Evolutionary conservation across 2,113 vertebrate genomes (phyloP), one percentile per base, ranked within the genome.

Genomic region (Fulica atra): DNA sequence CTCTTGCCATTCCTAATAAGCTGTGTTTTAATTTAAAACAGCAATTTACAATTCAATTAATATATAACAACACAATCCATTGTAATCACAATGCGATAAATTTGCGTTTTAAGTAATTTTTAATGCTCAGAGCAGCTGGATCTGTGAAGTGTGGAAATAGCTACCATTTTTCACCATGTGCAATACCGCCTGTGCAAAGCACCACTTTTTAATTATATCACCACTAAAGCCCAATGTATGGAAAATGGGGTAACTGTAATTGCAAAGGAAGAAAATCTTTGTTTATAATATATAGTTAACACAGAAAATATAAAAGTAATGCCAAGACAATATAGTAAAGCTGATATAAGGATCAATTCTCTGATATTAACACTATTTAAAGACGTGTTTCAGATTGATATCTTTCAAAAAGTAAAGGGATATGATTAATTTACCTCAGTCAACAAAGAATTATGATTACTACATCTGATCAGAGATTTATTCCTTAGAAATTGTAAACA

Each of bases 61-160:
- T 98, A 98, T 97, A 96, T 96, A 94, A 93, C 96, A 97, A 97
- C 98, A 97, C 86, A 97, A 97, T 97, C 95, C 94, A 97, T 97
- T 96, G 96, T 93, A 97, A 97, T 97, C 97, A 92, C 92, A 91
- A 88, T 81, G 95, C 95, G 60, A 98, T 97, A 97, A 96, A 97
- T 98, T 97, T 97, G 96, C 95, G 95, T 97, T 98, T 97, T 98
- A 98, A 98, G 97, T 98, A 97, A 98, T 98, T 98, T 98, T 98
- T 98, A 98, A 97, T 97, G 97, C 95, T 97, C 86, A 80, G 44
- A 98, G 97, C 97, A 97, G 96, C 97, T 97, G 97, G 96, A 92
- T 94, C 98, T 98, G 93, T 97, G 97, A 96, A 97, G 97, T 98
- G 98, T 98, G 97, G 96, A 98, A 98, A 98, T 98, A 97, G 96